phyloP scores from a whole-genome alignment of 2,888 invertebrate genomes.

The Magallana nippona region DNA sequence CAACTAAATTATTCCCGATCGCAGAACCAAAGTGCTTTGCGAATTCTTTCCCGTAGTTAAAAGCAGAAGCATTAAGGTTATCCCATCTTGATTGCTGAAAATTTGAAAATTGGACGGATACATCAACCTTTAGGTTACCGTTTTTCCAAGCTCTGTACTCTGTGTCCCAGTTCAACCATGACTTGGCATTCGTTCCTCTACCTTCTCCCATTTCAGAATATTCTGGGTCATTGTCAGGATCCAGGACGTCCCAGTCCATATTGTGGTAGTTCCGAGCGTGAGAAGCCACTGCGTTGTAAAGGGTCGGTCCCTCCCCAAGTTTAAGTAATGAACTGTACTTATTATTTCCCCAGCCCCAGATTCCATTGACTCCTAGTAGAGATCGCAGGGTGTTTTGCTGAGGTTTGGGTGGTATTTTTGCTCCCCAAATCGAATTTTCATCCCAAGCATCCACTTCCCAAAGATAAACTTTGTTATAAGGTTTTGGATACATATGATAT shows the following conservation, averaged over 20 bases:
- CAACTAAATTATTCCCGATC: conserved; percentile 59
- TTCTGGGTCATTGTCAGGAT: conserved; percentile 62
- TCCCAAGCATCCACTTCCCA: conserved; percentile 67
- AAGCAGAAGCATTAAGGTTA: conserved; percentile 56
- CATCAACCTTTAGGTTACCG: conserved; percentile 62
- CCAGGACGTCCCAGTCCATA: conserved; percentile 66
- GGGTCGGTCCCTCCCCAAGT: conserved; percentile 56
- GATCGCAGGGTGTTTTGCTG: conserved; percentile 56
- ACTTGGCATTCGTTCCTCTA: conserved; percentile 62
- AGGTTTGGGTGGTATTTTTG: conserved; percentile 47
- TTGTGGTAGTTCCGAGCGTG: conserved; percentile 69
- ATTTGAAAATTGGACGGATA: conserved; percentile 63
- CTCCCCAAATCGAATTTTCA: conserved; percentile 57
- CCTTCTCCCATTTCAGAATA: conserved; percentile 62
- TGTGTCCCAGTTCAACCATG: conserved; percentile 70
- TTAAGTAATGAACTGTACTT: conserved; percentile 54
- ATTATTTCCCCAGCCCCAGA: conserved; percentile 69
- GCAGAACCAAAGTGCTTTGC: conserved; percentile 66
- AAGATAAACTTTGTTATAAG: conserved; percentile 61
- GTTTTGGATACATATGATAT: conserved; percentile 50
- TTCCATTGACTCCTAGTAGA: conserved; percentile 68
- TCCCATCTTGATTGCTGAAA: conserved; percentile 62
- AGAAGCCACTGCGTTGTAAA: conserved; percentile 63
- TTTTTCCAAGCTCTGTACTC: conserved; percentile 64
- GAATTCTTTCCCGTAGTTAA: conserved; percentile 61